Conservation (phyloP, 2,888 invertebrate species). For the Crematogaster levior region DNA sequence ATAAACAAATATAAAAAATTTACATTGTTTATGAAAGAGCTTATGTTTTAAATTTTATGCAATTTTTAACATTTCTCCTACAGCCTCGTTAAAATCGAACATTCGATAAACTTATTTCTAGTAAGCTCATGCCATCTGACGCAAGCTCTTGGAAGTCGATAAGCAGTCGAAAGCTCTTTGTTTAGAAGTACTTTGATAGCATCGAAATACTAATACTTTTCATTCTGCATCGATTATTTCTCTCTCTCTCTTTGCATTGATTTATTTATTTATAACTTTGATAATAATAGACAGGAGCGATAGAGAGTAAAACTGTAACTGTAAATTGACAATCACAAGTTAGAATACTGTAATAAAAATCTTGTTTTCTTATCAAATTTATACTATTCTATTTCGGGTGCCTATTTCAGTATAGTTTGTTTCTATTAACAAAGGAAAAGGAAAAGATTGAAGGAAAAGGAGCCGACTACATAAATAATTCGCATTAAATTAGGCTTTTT, state of each 20-base stretch:
- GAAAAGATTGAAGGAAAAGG: too few relatives aligned
- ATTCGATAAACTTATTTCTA: slow-evolving; percentile 17
- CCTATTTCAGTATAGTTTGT: too few relatives aligned
- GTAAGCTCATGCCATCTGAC: slow-evolving; percentile 70
- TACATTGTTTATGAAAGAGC: neutral
- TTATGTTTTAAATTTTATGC: neutral
- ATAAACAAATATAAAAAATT: neutral
- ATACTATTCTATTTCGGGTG: neutral
- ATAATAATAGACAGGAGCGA: neutral
- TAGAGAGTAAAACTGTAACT: neutral
- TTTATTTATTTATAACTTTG: slow-evolving; percentile 1
- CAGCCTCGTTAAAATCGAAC: slow-evolving; percentile 11
- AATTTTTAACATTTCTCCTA: neutral
- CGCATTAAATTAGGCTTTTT: slow-evolving; percentile 9
- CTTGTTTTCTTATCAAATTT: neutral
- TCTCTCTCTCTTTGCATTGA: neutral
- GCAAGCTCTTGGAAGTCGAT: slow-evolving; percentile 60
- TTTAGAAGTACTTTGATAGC: neutral
- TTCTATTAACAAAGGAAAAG: neutral
- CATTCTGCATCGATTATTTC: neutral
- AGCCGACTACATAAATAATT: slow-evolving; percentile 5
- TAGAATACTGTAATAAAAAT: neutral
- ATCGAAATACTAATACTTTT: slow-evolving; percentile 12
- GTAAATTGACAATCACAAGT: neutral
- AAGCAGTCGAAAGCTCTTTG: slow-evolving; percentile 22